phyloP scores from a whole-genome alignment of 1,140 invertebrate genomes.

The Drosophila miranda region DNA sequence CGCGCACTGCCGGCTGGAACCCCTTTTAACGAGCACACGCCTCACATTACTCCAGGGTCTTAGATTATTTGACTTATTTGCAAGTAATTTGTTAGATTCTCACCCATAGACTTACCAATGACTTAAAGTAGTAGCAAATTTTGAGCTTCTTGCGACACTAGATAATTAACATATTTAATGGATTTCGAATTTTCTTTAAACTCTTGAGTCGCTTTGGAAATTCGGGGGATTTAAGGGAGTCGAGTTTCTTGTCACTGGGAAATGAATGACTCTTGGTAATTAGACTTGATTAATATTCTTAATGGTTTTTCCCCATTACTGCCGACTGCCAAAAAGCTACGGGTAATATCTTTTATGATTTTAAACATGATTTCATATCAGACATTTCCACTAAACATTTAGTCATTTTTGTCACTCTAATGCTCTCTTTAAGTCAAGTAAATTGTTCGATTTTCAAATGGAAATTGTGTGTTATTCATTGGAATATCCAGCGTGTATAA shows the following conservation, averaged over 20 bases:
- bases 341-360: constrained; percentile 6
- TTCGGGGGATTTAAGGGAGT: constrained; percentile 15
- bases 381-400: no score
- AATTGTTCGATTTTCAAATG: no score
- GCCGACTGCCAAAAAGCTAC: constrained; percentile 6
- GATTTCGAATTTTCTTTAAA: constrained; percentile 62
- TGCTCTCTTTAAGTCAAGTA: no score
- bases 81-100: constrained; percentile 76
- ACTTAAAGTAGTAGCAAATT: constrained; percentile 25
- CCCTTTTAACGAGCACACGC: constrained; percentile 67
- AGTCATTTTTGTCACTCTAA: not conserved
- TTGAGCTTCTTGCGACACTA: constrained; percentile 29
- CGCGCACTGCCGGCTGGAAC: not conserved
- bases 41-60: constrained; percentile 55
- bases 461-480: no score
- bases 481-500: no score
- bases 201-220: constrained; percentile 39
- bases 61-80: constrained; percentile 79
- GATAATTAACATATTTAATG: constrained; percentile 77
- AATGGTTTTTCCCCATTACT: constrained; percentile 1
- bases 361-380: not conserved
- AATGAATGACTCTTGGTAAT: constrained; percentile 30
- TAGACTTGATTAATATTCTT: constrained; percentile 25
- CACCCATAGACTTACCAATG: constrained; percentile 45
- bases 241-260: not conserved